A percentile compares a stretch with the other conserved stretches of the same genome.
These are phyloP conservation scores for Idaea straminata DNA, from an alignment of 2,888 invertebrate genomes.

Conservation along the genomic window DNA sequence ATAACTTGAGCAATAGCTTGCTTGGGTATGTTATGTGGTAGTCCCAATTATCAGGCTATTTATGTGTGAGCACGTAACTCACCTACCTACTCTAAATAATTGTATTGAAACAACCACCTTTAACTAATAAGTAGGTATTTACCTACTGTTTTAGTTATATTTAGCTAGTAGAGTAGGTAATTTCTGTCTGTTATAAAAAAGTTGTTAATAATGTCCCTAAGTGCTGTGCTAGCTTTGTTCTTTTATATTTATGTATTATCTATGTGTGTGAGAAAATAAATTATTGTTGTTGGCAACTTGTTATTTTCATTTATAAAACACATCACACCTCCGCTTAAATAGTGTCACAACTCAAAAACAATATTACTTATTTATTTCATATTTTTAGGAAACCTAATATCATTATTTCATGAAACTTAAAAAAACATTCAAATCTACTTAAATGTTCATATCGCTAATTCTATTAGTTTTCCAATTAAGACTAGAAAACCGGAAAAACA, in stretches of 20 bases:
- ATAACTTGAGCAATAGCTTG: not conserved
- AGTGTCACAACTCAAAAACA: too few relatives aligned
- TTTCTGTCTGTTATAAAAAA: conserved; percentile 25
- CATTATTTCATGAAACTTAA: too few relatives aligned
- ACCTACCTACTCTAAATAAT: not conserved
- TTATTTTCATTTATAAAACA: conserved; percentile 30
- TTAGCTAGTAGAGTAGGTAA: conserved; percentile 22
- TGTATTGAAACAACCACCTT: not conserved
- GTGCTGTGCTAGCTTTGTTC: conserved; percentile 67
- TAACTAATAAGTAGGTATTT: not conserved
- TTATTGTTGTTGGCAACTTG: conserved; percentile 72
- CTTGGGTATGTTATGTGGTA: not conserved
- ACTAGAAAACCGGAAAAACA: too few relatives aligned
- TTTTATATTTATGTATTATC: conserved; percentile 52
- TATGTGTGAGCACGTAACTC: not conserved
- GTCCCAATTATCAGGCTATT: not conserved
- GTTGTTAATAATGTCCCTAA: conserved; percentile 32
- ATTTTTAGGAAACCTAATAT: too few relatives aligned
- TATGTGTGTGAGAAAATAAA: conserved; percentile 72
- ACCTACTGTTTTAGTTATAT: not conserved
- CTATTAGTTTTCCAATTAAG: too few relatives aligned
- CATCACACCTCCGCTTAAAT: too few relatives aligned
- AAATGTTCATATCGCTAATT: too few relatives aligned
- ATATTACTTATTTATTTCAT: too few relatives aligned
- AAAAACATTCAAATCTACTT: too few relatives aligned